phyloP scores from a whole-genome alignment of 2,888 invertebrate genomes.

The Omphaloscelis lunosa region DNA sequence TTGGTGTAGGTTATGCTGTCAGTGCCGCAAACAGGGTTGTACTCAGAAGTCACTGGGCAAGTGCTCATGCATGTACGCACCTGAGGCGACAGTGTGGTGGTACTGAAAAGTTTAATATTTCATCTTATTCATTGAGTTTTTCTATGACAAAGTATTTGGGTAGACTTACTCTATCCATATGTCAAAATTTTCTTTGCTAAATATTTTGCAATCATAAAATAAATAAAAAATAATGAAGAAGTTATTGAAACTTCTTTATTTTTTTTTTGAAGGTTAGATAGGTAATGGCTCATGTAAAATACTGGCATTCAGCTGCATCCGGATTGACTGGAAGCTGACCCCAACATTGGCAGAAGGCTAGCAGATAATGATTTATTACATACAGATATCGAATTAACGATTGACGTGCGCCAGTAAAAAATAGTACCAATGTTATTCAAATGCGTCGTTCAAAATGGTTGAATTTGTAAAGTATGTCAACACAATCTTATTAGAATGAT shows the following conservation, averaged over 20 bases:
- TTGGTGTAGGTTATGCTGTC: conserved; percentile 79
- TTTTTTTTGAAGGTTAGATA: background rate
- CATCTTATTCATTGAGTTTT: background rate
- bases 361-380: background rate
- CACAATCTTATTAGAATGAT: conserved; percentile 4
- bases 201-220: background rate
- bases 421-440: background rate
- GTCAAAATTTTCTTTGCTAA: background rate
- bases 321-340: background rate
- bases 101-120: conserved; percentile 48
- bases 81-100: conserved; percentile 54
- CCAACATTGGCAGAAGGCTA: background rate
- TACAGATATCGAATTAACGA: background rate
- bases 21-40: conserved; percentile 84
- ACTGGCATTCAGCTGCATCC: background rate
- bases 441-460: background rate
- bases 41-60: conserved; percentile 73
- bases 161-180: background rate
- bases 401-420: background rate
- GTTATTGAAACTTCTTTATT: background rate
- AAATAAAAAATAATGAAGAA: too few relatives aligned
- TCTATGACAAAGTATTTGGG: background rate
- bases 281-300: background rate
- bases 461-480: conserved; percentile 5
- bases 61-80: conserved; percentile 57